Evolutionary conservation across 2,797 vertebrate species (phyloP), one percentile per base, ranked within the genome.

Genomic region (Spondyliosoma cantharus): DNA sequence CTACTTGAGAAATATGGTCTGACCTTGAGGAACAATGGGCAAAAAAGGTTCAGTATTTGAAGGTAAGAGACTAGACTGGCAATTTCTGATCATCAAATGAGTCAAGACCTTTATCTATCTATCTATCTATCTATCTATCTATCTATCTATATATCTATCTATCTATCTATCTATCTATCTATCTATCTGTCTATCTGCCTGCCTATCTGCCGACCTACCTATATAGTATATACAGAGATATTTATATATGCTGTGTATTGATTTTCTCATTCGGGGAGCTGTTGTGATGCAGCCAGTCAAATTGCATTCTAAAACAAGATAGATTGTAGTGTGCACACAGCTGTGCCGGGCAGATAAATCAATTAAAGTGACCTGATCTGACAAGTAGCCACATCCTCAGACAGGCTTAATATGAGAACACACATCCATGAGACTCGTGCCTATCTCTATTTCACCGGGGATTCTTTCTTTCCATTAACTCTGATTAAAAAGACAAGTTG

Each of bases 241-340:
- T 65, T 48, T 11, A 66, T 61, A 89, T 79, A 86, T 85, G 61
- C 68, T 60, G 66, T 61, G 58, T 81, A 94, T 95, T 90, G 93
- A 94, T 92, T 93, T 93, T 89, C 83, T 91, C 82, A 91, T 91
- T 92, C 81, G 43, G 69, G 76, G 89, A 84, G 71, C 82, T 85
- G 90, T 89, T 87, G 90, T 93, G 93, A 92, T 92, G 87, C 74
- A 87, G 89, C 87, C 92, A 94, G 92, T 93, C 94, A 94, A 93
- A 83, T 87, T 94, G 93, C 93, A 93, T 92, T 95, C 93, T 94
- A 95, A 94, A 96, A 92, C 82, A 94, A 93, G 92, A 94, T 90
- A 90, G 92, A 95, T 94, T 89, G 93, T 82, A 76, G 83, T 79
- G 87, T 67, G 37, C 80, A 61, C 74, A 86, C 87, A 86, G 90